phyloP scores from a whole-genome alignment of 1,140 invertebrate species.

The Brachystomella parvula region DNA sequence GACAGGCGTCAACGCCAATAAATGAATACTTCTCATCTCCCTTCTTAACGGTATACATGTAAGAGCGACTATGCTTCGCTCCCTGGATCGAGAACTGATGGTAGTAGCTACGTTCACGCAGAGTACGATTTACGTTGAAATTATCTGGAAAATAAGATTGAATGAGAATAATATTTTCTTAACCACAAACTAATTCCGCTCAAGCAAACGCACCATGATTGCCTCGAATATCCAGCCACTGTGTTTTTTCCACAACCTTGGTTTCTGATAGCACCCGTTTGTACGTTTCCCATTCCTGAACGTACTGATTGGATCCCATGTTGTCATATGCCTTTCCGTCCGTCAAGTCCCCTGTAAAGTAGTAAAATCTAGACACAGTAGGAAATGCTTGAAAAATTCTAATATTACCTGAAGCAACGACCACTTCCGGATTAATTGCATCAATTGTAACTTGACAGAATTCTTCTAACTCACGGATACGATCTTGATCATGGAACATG shows the following conservation, averaged over 20 bases:
- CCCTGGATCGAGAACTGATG: slow-evolving; percentile 75
- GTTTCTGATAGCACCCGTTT: slow-evolving; percentile 60
- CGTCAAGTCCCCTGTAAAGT: slow-evolving; percentile 66
- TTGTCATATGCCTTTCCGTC: slow-evolving; percentile 74
- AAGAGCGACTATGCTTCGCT: slow-evolving; percentile 58
- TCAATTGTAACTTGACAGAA: slow-evolving; percentile 70
- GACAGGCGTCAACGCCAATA: slow-evolving; percentile 77
- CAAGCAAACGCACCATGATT: slow-evolving; percentile 70
- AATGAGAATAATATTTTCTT: slow-evolving; percentile 19
- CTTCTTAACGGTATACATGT: slow-evolving; percentile 57
- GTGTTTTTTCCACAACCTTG: slow-evolving; percentile 58
- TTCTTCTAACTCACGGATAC: slow-evolving; percentile 66
- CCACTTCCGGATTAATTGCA: slow-evolving; percentile 66
- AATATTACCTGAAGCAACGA: slow-evolving; percentile 65
- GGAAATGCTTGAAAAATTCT: slow-evolving; percentile 7
- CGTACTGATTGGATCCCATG: slow-evolving; percentile 70
- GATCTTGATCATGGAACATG: slow-evolving; percentile 64
- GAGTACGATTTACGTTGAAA: slow-evolving; percentile 67
- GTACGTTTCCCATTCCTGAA: slow-evolving; percentile 79
- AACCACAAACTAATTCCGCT: slow-evolving; percentile 1
- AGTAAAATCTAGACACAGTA: slow-evolving; percentile 11
- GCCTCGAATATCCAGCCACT: slow-evolving; percentile 85
- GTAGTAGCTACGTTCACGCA: slow-evolving; percentile 67
- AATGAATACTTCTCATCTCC: slow-evolving; percentile 60
- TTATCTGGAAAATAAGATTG: slow-evolving; percentile 59